Percentiles rank a stretch among this genome's conserved stretches.
Evolutionary conservation across 2,888 invertebrate species (phyloP).

Genomic region (Oxystoma pomonae): DNA sequence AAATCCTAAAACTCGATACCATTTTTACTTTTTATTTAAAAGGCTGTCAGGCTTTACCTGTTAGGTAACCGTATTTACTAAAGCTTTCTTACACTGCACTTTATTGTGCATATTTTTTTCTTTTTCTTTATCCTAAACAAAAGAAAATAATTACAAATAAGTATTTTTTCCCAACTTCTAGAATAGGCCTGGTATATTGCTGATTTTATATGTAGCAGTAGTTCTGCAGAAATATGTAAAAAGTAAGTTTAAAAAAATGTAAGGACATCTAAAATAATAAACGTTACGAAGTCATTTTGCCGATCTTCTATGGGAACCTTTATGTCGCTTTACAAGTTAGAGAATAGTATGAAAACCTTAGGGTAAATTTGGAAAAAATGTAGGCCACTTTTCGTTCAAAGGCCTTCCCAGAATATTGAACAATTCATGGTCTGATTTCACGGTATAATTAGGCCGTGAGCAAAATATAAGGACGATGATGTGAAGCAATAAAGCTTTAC

Average conservation of each 20-base stretch:
- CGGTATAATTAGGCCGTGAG: constrained; percentile 15
- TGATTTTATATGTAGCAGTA: constrained; percentile 6
- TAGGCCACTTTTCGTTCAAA: constrained; percentile 27
- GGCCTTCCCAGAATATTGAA: constrained; percentile 34
- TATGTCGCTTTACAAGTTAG: neutral
- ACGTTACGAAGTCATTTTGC: too few relatives aligned
- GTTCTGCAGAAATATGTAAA: too few relatives aligned
- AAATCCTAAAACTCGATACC: neutral
- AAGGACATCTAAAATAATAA: too few relatives aligned
- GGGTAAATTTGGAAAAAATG: constrained; percentile 29
- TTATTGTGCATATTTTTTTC: too few relatives aligned
- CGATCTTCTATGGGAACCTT: neutral
- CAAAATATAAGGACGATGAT: constrained; percentile 12
- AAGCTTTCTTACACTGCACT: too few relatives aligned
- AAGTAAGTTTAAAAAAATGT: too few relatives aligned
- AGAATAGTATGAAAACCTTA: neutral
- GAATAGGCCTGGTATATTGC: neutral
- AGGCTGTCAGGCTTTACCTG: too few relatives aligned
- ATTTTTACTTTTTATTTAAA: constrained; percentile 1
- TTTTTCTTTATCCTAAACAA: too few relatives aligned
- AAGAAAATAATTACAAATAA: too few relatives aligned
- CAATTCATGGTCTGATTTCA: constrained; percentile 32
- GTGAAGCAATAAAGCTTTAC: constrained; percentile 12
- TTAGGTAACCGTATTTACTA: too few relatives aligned
- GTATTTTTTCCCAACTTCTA: too few relatives aligned